A percentile compares a stretch with the other conserved stretches of the same genome.
Evolutionary conservation across 2,113 vertebrate species (phyloP).

Genomic region (Lepus europaeus): DNA sequence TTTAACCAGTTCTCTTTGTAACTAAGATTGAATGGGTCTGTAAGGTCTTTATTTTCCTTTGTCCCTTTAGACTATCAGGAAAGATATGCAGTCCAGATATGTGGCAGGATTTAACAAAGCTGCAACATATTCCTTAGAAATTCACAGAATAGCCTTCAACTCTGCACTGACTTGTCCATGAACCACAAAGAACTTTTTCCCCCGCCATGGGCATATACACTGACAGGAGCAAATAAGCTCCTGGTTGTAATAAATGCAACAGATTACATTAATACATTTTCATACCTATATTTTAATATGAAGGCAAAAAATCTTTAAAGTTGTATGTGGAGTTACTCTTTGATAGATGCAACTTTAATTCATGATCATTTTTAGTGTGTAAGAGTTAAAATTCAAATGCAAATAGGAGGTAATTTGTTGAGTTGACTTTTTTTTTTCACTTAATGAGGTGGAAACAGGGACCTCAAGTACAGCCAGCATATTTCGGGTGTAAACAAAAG

Average conservation of each 20-base stretch:
- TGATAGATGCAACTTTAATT: background rate
- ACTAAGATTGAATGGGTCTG: background rate
- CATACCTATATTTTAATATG: background rate
- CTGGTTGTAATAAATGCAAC: background rate
- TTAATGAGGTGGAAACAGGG: slow-evolving; percentile 42
- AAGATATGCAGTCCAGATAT: background rate
- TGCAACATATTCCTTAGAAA: background rate
- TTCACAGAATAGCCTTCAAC: background rate
- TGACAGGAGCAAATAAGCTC: slow-evolving; percentile 9
- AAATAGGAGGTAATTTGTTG: background rate
- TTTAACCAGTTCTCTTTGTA: background rate
- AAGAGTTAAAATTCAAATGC: slow-evolving; percentile 14
- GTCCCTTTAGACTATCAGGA: background rate
- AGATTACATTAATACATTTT: background rate
- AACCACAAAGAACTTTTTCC: background rate
- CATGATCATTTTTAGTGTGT: background rate
- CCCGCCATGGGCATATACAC: background rate
- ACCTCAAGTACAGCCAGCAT: background rate
- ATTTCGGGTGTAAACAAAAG: background rate
- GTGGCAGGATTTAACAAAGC: background rate
- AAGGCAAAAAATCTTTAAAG: background rate
- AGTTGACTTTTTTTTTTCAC: background rate
- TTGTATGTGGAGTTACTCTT: background rate
- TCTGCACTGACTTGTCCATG: background rate
- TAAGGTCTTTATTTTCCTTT: slow-evolving; percentile 17